Base-by-base conservation (phyloP, 2,797 vertebrate species). In the Cuniculus paca region DNA sequence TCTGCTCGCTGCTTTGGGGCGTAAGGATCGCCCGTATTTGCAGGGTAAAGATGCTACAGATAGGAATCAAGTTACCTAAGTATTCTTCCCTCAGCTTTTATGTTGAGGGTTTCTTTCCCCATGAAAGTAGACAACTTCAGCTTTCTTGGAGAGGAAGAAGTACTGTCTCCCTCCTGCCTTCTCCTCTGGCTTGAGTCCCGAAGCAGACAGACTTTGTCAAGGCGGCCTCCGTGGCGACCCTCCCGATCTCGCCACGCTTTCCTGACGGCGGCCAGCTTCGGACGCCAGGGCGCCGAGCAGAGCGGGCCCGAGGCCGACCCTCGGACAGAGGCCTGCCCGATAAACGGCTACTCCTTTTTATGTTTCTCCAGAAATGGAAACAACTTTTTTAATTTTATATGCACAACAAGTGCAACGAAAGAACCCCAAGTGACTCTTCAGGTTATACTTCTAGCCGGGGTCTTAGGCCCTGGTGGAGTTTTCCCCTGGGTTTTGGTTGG, bases 1-100 rank as follows among this genome's bases (percentile, higher is more conserved):
- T 96, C 92, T 97, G 85, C 80, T 50, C 84, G 85, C 94, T 92
- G 93, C 93, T 81, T 75, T 58, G n/a, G 78, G 24, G 50, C 74
- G 61, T 54, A 68, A 92, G 77, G 39, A 93, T 93, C 26, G 2
- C 3, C 45, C 78, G 50, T 93, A 72, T 80, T 95, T 68, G 90
- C 48, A 90, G 68, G 50, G 78, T 75, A 1, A 78, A 36, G 34
- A 91, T 63, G 65, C 0, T 36, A 9, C 56, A 16, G 5, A 19
- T 9, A 0, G 16, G 68, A 72, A 92, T 6, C 0, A 0, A 1
- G 0, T 13, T 90, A 42, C 58, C 77, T 20, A 2, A 0, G 58
- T 92, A 17, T 17, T 58, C 13, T 2, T 0, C 0, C 36, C 5
- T 0, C 0, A 79, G 31, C 3, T 11, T 26, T 79, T 28, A 12